phyloP scores from a whole-genome alignment of 2,888 invertebrate genomes.

The Cryptocephalus moraei region DNA sequence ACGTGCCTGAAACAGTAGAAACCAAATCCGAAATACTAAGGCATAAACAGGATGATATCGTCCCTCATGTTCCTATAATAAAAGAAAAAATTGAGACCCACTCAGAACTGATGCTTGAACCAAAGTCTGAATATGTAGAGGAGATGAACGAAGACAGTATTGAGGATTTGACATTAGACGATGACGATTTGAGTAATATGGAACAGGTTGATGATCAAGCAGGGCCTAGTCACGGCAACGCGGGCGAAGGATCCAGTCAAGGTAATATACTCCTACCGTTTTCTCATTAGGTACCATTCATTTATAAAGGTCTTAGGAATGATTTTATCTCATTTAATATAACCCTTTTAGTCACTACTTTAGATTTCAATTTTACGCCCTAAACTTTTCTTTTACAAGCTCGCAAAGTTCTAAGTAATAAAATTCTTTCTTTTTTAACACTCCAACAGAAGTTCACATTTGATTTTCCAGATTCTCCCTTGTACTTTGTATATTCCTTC shows the following conservation, averaged over 20 bases:
- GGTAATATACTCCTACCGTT: conserved; percentile 38
- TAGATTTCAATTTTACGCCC: too few relatives aligned
- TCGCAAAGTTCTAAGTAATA: too few relatives aligned
- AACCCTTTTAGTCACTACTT: too few relatives aligned
- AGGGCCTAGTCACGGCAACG: conserved; percentile 56
- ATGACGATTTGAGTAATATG: conserved; percentile 64
- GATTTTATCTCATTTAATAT: too few relatives aligned
- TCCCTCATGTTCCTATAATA: conserved; percentile 38
- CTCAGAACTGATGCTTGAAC: conserved; percentile 50
- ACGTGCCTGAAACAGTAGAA: conserved; percentile 36
- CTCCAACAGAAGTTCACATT: too few relatives aligned
- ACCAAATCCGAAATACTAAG: conserved; percentile 39
- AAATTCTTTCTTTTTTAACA: too few relatives aligned
- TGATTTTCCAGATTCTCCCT: too few relatives aligned
- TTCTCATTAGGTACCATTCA: too few relatives aligned
- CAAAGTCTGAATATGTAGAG: conserved; percentile 65
- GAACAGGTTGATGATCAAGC: conserved; percentile 61
- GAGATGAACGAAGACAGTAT: conserved; percentile 64
- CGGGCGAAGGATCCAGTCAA: conserved; percentile 64
- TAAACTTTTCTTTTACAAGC: too few relatives aligned
- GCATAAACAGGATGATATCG: conserved; percentile 33
- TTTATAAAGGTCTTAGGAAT: too few relatives aligned
- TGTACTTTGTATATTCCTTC: too few relatives aligned
- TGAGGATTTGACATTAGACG: conserved; percentile 75
- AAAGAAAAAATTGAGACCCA: conserved; percentile 48